phyloP scores from a whole-genome alignment of 2,797 vertebrate genomes.

The Chelonia mydas region DNA sequence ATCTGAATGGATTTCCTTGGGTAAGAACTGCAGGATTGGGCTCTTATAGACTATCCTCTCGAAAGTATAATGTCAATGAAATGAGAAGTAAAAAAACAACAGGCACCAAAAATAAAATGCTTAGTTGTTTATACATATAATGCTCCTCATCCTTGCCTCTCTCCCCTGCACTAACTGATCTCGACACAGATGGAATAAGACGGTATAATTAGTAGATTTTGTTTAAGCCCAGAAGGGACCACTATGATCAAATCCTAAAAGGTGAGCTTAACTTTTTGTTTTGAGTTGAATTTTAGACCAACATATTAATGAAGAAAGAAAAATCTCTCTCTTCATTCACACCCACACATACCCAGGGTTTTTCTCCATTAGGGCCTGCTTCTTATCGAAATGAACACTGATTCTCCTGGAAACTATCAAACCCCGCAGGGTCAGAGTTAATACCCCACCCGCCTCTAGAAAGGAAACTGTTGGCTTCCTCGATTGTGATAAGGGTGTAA shows the following conservation, averaged over 20 bases:
- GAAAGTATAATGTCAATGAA: neutral
- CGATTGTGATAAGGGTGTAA: constrained; percentile 65
- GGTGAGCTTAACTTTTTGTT: neutral
- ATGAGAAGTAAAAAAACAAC: neutral
- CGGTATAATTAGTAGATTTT: neutral
- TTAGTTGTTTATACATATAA: neutral
- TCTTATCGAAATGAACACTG: constrained; percentile 53
- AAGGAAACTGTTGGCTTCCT: constrained; percentile 74
- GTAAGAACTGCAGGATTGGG: neutral
- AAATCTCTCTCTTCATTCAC: constrained; percentile 22
- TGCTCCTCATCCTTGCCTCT: neutral
- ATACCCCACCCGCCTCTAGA: constrained; percentile 53
- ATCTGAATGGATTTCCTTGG: neutral
- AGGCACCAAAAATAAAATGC: neutral
- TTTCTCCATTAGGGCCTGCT: constrained; percentile 52
- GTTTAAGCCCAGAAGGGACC: neutral
- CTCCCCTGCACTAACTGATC: neutral
- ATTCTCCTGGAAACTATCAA: constrained; percentile 66
- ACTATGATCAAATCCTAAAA: constrained; percentile 33
- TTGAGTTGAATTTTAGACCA: constrained; percentile 40
- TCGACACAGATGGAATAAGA: neutral
- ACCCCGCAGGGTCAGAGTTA: constrained; percentile 62
- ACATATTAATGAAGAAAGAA: constrained; percentile 43
- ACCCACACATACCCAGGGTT: constrained; percentile 40
- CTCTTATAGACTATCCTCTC: neutral